Base-by-base conservation (phyloP, 2,888 invertebrate genomes). In the Gymnosoma rotundatum region DNA sequence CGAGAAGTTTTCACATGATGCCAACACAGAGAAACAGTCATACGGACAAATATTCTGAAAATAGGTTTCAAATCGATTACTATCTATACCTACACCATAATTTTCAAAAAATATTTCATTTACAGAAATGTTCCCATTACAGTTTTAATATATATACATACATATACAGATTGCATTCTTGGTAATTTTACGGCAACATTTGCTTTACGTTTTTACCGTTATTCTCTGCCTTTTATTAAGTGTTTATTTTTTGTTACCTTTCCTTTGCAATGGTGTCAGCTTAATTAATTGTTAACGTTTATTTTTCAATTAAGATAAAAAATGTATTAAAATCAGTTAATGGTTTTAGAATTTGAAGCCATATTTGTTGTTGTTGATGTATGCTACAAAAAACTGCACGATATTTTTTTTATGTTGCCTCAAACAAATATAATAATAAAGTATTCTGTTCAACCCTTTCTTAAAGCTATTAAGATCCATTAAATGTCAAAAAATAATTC, bases 261-360 rank as follows among this genome's bases (percentile, higher is more conserved):
- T 50, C 18, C 21, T 18, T n/a, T 8, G 36, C 12, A 8, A 75
- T 70, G 50, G 75, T 80, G 83, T 79, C 72, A 80, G 79, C 61
- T 72, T 76, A 83, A 83, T 80, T 83, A 80, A 80, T 73, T 83
- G 76, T 80, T 80, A 80, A 83, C 52, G 18, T 56, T 73, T 45
- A 76, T 63, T 63, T 67, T 54, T 67, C 72, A 83, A 76, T 72
- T 80, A 52, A 72, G 67, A 76, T 72, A 76, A 79, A 58, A 48
- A 58, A 58, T 21, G 38, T 38, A 48, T 42, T 58, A 36, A 75
- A 64, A 60, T 67, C 52, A 60, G 50, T 58, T 60, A 60, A 1
- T 32, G 5, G 12, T 42, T 12, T 42, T 42, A 18, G 8, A n/a
- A 52, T 1, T 52, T 9, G 2, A 52, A 52, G 10, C 2, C n/a